A percentile compares a stretch with the other conserved stretches of the same genome.
Evolutionary conservation across 2,888 invertebrate species (phyloP).

Genomic region (Sipha maydis): DNA sequence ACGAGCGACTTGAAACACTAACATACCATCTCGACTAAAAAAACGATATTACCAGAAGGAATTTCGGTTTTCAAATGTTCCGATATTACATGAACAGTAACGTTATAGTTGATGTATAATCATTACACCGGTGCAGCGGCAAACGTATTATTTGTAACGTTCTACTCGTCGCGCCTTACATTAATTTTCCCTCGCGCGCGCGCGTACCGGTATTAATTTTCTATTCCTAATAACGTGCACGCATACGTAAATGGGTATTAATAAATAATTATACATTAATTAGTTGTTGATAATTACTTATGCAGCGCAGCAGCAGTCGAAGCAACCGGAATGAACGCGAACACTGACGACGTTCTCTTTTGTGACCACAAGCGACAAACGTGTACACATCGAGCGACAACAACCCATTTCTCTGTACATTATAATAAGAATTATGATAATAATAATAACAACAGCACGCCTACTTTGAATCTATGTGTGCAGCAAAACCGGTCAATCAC

Average conservation of each 20-base stretch:
- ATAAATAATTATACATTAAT: neutral
- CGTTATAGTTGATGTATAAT: no score
- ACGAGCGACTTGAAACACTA: no score
- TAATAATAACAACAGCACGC: neutral
- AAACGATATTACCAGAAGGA: no score
- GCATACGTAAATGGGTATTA: no score
- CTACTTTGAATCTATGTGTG: neutral
- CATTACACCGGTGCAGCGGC: neutral
- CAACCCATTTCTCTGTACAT: neutral
- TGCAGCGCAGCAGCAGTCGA: neutral
- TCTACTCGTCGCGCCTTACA: neutral
- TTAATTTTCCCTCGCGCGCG: neutral
- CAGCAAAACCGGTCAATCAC: neutral
- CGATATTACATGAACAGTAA: no score
- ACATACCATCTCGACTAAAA: no score
- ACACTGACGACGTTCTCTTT: constrained; percentile 10
- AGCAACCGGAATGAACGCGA: neutral
- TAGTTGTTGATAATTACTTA: neutral
- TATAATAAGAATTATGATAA: neutral
- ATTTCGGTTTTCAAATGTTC: no score
- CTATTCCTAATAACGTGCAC: neutral
- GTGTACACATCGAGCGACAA: neutral
- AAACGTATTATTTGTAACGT: neutral
- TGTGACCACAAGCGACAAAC: constrained; percentile 14
- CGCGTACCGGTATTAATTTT: neutral